Evolutionary conservation across 1,140 invertebrate species (phyloP), one percentile per base, ranked within the genome.

Genomic region (Zelostemma sp.): DNA sequence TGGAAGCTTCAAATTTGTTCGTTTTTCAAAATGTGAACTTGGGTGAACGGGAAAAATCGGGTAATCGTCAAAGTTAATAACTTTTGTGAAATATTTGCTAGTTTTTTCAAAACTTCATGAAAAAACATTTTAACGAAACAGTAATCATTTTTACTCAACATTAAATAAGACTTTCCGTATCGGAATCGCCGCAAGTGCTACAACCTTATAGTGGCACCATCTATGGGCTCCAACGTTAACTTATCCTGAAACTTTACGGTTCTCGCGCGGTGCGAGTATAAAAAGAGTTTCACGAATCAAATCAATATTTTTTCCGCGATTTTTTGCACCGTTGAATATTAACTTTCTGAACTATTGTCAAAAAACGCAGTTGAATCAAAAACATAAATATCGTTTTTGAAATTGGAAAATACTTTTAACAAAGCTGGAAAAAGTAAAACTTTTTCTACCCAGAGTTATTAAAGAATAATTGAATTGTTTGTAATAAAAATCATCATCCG

Each of bases 151-250:
- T 6, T 5, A 41, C 14, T 41, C 5, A 15, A 41, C 15, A 15
- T 41, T 4, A 38, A n/a, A n/a, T 38, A 2, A 38, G 9, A 11
- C 14, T 38, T 11, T 3, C 35, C 40, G 15, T 15, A 5, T 15
- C 14, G 12, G 8, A 41, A 15, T 8, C 1, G 15, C 8, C 16
- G 1, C 2, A 19, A 48, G 59, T 28, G 48, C 54, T 62, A 62
- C 43, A 54, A 68, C 66, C 49, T 59, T 18, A 50, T 18, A 41
- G 41, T 63, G 55, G 66, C 59, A 60, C 66, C 59, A 63, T 68
- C 66, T 68, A 50, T 59, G 58, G 35, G 55, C 40, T 63, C 40
- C 28, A 49, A 50, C 31, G 6, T 19, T 45, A 68, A 68, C 49
- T 46, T 55, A 8, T 43, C 55, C 54, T 43, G 58, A 63, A 59